These are phyloP conservation scores for Idaea straminata DNA, from an alignment of 2,888 invertebrate species.

Conservation along the genomic window DNA sequence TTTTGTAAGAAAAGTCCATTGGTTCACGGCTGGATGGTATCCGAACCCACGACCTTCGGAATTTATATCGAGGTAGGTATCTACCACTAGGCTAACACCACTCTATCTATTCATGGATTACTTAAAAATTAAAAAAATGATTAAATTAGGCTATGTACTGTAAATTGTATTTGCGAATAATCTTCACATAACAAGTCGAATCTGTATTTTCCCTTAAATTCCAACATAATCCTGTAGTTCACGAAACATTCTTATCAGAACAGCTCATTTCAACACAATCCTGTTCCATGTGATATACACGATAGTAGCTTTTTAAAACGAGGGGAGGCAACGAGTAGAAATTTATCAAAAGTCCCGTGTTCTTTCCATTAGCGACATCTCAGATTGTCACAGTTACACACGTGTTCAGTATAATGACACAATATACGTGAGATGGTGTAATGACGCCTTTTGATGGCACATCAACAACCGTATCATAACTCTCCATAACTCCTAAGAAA, in stretches of 20 bases:
- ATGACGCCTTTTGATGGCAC: slow-evolving; percentile 49
- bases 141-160: too few species aligned
- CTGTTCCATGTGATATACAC: slow-evolving; percentile 53
- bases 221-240: slow-evolving; percentile 15
- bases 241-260: slow-evolving; percentile 57
- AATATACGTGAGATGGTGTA: slow-evolving; percentile 63
- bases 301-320: slow-evolving; percentile 53
- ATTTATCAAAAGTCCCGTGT: slow-evolving; percentile 73
- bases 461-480: slow-evolving; percentile 61
- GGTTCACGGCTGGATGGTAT: too few species aligned
- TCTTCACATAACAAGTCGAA: not conserved
- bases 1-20: too few species aligned
- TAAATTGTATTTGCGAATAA: too few species aligned
- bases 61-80: too few species aligned
- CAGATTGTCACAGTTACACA: slow-evolving; percentile 65
- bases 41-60: too few species aligned
- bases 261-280: slow-evolving; percentile 69
- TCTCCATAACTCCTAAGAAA: slow-evolving; percentile 55
- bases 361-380: slow-evolving; percentile 73
- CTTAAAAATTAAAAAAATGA: too few species aligned
- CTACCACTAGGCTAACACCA: too few species aligned
- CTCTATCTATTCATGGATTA: too few species aligned
- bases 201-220: not conserved
- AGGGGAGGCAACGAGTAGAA: slow-evolving; percentile 50
- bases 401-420: slow-evolving; percentile 65